A percentile compares a stretch with the other conserved stretches of the same genome.
Evolutionary conservation across 2,113 vertebrate genomes (phyloP).

Genomic region (Hemiscyllium ocellatum): DNA sequence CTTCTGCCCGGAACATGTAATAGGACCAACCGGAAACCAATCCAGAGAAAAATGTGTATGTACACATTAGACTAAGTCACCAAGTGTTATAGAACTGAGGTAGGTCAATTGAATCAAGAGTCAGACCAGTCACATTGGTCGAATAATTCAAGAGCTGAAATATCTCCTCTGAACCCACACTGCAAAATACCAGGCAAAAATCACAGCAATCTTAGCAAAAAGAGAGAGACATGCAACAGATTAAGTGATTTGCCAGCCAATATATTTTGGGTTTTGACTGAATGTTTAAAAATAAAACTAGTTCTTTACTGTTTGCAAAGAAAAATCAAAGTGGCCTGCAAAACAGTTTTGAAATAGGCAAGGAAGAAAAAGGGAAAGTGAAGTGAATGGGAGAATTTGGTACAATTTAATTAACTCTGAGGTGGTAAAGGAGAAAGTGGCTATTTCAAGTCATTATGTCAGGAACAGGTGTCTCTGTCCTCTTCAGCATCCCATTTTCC

Average conservation of each 20-base stretch:
- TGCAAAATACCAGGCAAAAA: background rate
- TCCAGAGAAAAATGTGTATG: background rate
- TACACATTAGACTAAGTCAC: background rate
- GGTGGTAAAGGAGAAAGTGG: background rate
- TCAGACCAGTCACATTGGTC: background rate
- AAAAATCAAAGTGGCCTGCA: background rate
- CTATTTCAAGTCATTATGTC: background rate
- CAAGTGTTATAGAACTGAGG: background rate
- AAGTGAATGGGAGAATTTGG: background rate
- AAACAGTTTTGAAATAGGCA: background rate
- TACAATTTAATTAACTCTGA: too few relatives aligned
- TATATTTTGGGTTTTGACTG: background rate
- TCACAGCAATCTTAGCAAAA: background rate
- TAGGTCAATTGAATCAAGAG: background rate
- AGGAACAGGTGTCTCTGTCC: background rate
- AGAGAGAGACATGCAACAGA: background rate
- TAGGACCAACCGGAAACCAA: background rate
- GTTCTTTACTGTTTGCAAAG: background rate
- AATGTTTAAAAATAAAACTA: background rate
- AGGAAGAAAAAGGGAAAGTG: background rate
- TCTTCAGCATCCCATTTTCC: background rate
- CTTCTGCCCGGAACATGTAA: too few relatives aligned
- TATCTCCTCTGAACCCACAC: background rate
- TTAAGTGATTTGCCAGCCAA: background rate
- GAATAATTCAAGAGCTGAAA: background rate